These are phyloP conservation scores for Peromyscus leucopus DNA, from an alignment of 2,113 vertebrate species.

Conservation along the genomic window DNA sequence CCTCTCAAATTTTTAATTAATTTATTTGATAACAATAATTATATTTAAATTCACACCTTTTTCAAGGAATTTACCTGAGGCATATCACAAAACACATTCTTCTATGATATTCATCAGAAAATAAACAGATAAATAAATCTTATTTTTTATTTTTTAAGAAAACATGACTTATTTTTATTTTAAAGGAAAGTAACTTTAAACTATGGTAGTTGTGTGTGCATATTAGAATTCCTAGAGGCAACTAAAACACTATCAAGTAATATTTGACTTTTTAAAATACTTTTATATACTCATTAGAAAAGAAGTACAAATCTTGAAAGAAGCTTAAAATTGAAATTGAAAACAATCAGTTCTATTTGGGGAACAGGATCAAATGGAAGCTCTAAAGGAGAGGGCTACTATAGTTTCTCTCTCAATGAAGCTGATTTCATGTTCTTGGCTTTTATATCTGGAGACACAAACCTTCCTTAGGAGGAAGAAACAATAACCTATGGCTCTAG, in stretches of 20 bases:
- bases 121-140: neutral
- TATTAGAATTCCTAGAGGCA: slow-evolving; percentile 1
- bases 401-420: slow-evolving; percentile 8
- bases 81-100: neutral
- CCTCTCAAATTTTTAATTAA: neutral
- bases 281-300: neutral
- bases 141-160: neutral
- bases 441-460: neutral
- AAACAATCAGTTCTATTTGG: slow-evolving; percentile 7
- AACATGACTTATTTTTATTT: slow-evolving; percentile 5
- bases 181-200: neutral
- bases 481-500: neutral
- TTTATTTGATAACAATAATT: neutral
- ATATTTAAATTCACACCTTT: neutral
- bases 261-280: slow-evolving; percentile 23
- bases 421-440: neutral
- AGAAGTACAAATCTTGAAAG: neutral
- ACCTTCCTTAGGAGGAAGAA: neutral
- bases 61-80: neutral
- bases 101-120: neutral
- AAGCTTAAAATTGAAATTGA: neutral
- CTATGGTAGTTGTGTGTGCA: neutral
- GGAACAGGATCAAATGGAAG: slow-evolving; percentile 19
- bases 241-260: neutral
- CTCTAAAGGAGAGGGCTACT: neutral